Evolutionary conservation across 2,797 vertebrate genomes (phyloP).

Genomic region (Cryptoprocta ferox): DNA sequence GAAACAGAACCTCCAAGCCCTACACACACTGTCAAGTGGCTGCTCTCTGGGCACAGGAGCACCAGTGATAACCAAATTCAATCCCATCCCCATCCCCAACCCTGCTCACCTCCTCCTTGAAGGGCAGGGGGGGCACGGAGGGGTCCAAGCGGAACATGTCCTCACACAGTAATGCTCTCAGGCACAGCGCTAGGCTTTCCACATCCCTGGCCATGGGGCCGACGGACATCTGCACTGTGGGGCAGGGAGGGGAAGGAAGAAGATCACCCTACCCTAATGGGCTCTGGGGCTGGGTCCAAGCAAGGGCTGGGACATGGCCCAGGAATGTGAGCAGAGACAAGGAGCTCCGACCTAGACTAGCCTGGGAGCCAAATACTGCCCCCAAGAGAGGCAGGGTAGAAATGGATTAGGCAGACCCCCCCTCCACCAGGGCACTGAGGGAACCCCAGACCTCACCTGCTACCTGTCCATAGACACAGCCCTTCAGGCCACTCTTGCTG

Average conservation of each 20-base stretch:
- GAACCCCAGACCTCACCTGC: constrained; percentile 87
- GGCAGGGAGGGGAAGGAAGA: neutral
- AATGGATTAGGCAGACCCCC: neutral
- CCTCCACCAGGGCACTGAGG: neutral
- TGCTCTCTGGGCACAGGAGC: neutral
- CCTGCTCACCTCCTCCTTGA: constrained; percentile 91
- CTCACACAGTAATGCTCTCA: constrained; percentile 92
- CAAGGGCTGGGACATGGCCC: neutral
- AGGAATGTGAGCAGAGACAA: constrained; percentile 1
- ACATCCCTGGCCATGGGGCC: constrained; percentile 94
- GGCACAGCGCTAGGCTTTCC: constrained; percentile 92
- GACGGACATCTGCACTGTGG: constrained; percentile 68
- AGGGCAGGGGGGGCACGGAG: constrained; percentile 93
- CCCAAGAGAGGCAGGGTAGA: neutral
- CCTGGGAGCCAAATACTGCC: neutral
- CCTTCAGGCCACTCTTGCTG: constrained; percentile 87
- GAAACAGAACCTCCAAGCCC: neutral
- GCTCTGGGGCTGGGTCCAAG: neutral
- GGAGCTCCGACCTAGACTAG: neutral
- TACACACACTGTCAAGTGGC: neutral
- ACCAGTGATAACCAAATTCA: neutral
- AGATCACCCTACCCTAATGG: neutral
- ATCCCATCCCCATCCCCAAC: neutral
- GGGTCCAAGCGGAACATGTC: constrained; percentile 96
- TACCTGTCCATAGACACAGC: constrained; percentile 88